phyloP scores from a whole-genome alignment of 1,140 invertebrate species.

The Hermatobates lingyangjiaoensis region DNA sequence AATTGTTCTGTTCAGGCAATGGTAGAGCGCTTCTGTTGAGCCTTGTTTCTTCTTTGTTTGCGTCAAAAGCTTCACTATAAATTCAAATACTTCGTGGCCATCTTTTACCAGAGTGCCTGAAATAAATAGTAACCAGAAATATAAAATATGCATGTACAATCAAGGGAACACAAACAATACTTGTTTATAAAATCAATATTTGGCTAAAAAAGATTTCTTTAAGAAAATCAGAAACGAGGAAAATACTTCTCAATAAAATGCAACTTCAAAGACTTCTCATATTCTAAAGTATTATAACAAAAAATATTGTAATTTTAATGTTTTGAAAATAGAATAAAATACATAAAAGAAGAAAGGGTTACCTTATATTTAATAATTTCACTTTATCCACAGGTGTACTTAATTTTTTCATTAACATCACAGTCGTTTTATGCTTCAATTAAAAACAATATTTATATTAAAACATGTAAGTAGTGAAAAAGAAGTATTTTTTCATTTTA shows the following conservation, averaged over 20 bases:
- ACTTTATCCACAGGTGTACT: too few relatives aligned
- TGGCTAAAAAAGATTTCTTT: not conserved
- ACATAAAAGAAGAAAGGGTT: too few relatives aligned
- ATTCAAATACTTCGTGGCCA: constrained; percentile 88
- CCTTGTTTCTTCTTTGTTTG: constrained; percentile 66
- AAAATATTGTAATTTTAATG: too few relatives aligned
- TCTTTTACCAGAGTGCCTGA: constrained; percentile 56
- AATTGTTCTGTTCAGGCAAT: constrained; percentile 84
- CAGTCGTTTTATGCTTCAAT: too few relatives aligned
- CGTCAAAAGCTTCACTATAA: constrained; percentile 76
- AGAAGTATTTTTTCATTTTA: too few relatives aligned
- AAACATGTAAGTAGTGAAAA: too few relatives aligned
- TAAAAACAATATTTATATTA: too few relatives aligned
- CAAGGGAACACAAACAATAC: too few relatives aligned
- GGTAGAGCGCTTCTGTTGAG: constrained; percentile 68
- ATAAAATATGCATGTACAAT: not conserved
- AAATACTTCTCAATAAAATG: not conserved
- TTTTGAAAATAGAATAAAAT: too few relatives aligned
- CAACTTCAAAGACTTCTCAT: not conserved
- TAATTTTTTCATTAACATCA: too few relatives aligned
- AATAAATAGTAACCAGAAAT: constrained; percentile 8
- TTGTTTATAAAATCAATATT: too few relatives aligned
- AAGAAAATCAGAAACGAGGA: not conserved
- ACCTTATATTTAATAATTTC: too few relatives aligned
- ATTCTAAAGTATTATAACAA: not conserved